These are phyloP conservation scores for Tretioscincus oriximinensis DNA, from an alignment of 2,113 vertebrate species.

Conservation along the genomic window DNA sequence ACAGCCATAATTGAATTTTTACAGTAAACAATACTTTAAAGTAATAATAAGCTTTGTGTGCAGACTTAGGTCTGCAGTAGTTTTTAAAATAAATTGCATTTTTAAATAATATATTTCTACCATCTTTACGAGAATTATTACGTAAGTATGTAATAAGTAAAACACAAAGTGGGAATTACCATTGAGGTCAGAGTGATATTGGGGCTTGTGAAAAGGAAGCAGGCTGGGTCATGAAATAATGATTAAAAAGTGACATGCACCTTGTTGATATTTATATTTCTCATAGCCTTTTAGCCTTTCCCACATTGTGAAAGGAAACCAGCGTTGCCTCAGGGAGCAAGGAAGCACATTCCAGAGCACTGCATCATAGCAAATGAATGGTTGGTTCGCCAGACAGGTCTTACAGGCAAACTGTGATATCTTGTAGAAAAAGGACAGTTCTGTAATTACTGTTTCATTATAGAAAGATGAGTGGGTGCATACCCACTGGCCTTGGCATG, in stretches of 20 bases:
- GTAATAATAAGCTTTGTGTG: no score
- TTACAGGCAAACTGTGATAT: neutral
- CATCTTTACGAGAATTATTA: neutral
- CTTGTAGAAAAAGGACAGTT: constrained; percentile 33
- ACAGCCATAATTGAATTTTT: neutral
- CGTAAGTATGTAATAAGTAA: neutral
- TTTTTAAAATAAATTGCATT: neutral
- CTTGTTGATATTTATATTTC: constrained; percentile 28
- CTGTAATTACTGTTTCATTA: constrained; percentile 15
- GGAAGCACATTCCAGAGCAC: constrained; percentile 20
- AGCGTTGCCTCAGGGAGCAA: neutral
- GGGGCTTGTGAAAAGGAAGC: neutral
- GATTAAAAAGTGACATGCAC: neutral
- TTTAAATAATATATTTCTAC: neutral
- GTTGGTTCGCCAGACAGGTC: constrained; percentile 1
- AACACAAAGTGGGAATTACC: constrained; percentile 5
- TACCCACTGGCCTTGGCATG: neutral
- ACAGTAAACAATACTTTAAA: neutral
- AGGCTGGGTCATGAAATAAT: constrained; percentile 21
- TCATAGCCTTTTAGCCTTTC: constrained; percentile 21
- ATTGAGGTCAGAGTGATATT: neutral
- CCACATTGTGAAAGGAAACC: constrained; percentile 8
- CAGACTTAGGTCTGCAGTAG: neutral
- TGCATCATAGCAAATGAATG: neutral
- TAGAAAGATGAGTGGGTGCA: neutral